phyloP scores from a whole-genome alignment of 2,888 invertebrate genomes.

The Muscina levida region DNA sequence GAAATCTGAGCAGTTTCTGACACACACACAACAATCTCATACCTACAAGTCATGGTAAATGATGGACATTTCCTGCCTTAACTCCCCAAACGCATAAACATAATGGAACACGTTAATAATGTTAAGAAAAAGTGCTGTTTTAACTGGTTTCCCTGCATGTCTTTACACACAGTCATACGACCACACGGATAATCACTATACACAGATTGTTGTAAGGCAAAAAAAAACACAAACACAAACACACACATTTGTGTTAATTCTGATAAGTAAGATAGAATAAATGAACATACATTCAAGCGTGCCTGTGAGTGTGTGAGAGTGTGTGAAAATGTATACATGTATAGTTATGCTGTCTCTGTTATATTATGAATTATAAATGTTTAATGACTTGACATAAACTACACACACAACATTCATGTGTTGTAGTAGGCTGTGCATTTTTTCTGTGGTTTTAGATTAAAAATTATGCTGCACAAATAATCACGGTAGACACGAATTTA shows the following conservation, averaged over 20 bases:
- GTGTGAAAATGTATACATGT: constrained; percentile 20
- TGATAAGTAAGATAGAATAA: not conserved
- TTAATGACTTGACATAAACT: constrained; percentile 62
- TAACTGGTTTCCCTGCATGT: no score
- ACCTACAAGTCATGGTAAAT: no score
- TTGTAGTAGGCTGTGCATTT: no score
- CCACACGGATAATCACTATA: not conserved
- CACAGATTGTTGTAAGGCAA: not conserved
- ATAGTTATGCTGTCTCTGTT: constrained; percentile 4
- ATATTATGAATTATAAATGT: constrained; percentile 64
- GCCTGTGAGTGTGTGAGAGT: constrained; percentile 38
- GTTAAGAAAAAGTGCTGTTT: no score
- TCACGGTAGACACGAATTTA: no score
- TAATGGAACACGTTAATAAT: not conserved
- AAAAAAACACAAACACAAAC: constrained; percentile 3
- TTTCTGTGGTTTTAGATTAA: no score
- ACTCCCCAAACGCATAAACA: not conserved
- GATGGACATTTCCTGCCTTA: not conserved
- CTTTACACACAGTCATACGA: no score
- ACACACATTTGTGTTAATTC: constrained; percentile 4
- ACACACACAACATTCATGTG: constrained; percentile 1
- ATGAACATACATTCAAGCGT: no score
- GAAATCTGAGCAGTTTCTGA: no score
- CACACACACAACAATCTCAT: no score
- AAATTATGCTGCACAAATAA: no score